These are phyloP conservation scores for Andricus grossulariae DNA, from an alignment of 1,140 invertebrate species.

Conservation along the genomic window DNA sequence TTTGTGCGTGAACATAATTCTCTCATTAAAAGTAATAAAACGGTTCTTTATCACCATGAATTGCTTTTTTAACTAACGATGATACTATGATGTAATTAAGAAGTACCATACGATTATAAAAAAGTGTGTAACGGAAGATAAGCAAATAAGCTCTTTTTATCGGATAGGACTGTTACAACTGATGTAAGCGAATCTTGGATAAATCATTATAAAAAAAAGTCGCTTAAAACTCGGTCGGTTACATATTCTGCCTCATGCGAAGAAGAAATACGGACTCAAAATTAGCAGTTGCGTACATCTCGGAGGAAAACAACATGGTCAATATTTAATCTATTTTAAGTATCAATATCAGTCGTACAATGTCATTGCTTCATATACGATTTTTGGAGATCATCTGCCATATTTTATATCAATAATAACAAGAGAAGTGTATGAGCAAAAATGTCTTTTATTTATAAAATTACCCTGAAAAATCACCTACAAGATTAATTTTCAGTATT, in stretches of 20 bases:
- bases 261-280: conserved; percentile 7
- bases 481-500: no score
- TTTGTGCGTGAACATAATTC: not conserved
- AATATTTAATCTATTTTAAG: conserved; percentile 26
- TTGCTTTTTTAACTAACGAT: conserved; percentile 15
- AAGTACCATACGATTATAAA: conserved; percentile 20
- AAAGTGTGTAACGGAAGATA: not conserved
- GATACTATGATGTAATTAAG: conserved; percentile 17
- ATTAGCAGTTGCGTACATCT: conserved; percentile 22
- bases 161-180: not conserved
- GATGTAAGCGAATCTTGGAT: not conserved
- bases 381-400: conserved; percentile 27
- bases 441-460: conserved; percentile 23
- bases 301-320: conserved; percentile 6
- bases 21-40: conserved; percentile 12
- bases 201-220: conserved; percentile 11
- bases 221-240: not conserved
- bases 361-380: not conserved
- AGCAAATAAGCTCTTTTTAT: not conserved
- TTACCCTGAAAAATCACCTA: not conserved
- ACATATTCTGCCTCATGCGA: not conserved
- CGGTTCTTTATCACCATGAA: not conserved
- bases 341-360: conserved; percentile 24
- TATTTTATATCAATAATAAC: conserved; percentile 34
- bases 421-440: conserved; percentile 19